Evolutionary conservation across 2,113 vertebrate species (phyloP), one percentile per base, ranked within the genome.

Genomic region (Pachycephala philippinensis): DNA sequence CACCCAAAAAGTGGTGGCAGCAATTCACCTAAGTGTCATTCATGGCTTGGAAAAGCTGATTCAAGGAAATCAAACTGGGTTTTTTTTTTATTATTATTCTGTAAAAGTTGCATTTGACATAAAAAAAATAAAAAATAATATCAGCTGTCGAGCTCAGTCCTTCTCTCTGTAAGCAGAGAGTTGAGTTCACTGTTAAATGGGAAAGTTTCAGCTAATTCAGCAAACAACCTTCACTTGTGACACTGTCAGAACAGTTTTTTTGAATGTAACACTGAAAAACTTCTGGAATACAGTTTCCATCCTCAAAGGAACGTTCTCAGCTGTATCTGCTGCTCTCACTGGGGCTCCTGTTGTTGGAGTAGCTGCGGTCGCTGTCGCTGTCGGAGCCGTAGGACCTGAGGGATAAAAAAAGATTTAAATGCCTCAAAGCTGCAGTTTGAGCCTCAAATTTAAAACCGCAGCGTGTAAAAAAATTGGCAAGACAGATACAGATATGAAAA

Each of bases 301-400:
- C 26, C 11, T 86, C 80, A 50, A 61, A 53, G 44, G 30, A 44
- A 40, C 0, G 0, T 35, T 78, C 92, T 99, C 98, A 99, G 94
- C 99, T 99, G 50, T 99, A 99, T 94, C 99, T 97, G 93, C 99
- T 99, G 98, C 99, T 99, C 94, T 97, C 98, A 35, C 99, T 99
- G 98, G 98, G 98, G 81, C 99, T 99, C 42, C 99, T 98, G 50
- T 94, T 98, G 91, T 98, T 98, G 33, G 99, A 99, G 30, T 99
- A 99, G 84, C 99, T 99, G 97, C 99, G 98, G 27, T 98, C 98
- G 14, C 98, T 99, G 87, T 98, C 98, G 44, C 99, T 99, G 97
- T 99, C 99, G 0, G 99, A 99, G 79, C 98, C 98, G 1, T 98
- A 99, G 9, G 99, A 99, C 75, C 99, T 99, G 94, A 89, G 13